Conservation (phyloP, 1,140 invertebrate genomes). For the Yoshiicerus persimilis region DNA sequence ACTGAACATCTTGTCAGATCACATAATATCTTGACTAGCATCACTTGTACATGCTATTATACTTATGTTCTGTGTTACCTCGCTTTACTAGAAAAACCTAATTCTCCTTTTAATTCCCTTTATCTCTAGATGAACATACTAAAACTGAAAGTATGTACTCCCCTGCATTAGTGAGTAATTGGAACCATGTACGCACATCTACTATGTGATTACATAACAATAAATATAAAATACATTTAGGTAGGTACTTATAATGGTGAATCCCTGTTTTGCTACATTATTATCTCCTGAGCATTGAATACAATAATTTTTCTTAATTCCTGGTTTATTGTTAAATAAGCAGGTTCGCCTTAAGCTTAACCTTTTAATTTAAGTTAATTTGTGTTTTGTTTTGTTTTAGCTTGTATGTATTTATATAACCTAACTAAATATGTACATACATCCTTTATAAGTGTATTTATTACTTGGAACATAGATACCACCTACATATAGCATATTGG, state of each 20-base stretch:
- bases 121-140: neutral
- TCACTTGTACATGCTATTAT: neutral
- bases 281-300: no score
- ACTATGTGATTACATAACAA: no score
- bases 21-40: neutral
- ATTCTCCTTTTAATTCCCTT: neutral
- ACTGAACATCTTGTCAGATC: conserved; percentile 23
- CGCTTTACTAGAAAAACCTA: neutral
- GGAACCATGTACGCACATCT: no score
- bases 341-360: neutral
- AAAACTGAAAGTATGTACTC: neutral
- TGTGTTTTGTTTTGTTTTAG: neutral
- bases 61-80: neutral
- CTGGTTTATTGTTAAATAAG: neutral
- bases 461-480: neutral
- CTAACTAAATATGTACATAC: neutral
- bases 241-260: no score
- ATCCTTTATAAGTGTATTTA: neutral
- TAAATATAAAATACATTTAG: no score
- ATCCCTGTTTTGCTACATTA: no score
- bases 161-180: no score
- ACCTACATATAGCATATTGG: neutral
- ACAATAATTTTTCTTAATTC: no score
- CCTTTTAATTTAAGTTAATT: neutral
- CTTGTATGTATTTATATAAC: neutral